Conservation (phyloP, 2,888 invertebrate genomes). For the Amitus sp. region DNA sequence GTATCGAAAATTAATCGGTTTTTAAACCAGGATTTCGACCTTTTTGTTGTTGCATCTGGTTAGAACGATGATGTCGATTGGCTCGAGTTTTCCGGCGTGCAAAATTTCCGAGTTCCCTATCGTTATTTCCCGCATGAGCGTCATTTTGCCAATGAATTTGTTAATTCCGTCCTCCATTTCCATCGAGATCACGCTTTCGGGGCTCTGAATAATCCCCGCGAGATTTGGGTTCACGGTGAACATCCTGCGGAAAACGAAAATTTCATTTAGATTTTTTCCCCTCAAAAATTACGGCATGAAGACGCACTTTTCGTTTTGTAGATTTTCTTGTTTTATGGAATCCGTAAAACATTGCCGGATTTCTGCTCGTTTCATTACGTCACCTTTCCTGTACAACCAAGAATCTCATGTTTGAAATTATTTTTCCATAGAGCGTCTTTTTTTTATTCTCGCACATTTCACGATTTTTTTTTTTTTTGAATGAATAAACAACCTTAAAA, state of each 20-base stretch:
- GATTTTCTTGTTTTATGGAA: conserved; percentile 75
- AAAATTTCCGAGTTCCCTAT: conserved; percentile 68
- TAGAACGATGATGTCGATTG: conserved; percentile 80
- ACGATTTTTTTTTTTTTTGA: no score
- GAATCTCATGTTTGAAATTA: no score
- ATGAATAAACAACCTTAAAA: no score
- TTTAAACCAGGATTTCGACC: conserved; percentile 65
- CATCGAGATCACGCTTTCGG: conserved; percentile 66
- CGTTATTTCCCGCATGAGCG: conserved; percentile 74
- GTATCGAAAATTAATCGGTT: no score
- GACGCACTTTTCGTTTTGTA: conserved; percentile 66
- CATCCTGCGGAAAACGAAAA: conserved; percentile 60
- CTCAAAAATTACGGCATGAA: not conserved
- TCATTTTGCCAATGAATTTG: conserved; percentile 76
- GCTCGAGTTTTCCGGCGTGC: conserved; percentile 77
- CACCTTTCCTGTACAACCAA: conserved; percentile 68
- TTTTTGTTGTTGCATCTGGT: conserved; percentile 90
- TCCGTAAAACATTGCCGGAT: conserved; percentile 76
- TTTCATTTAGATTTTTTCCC: not conserved
- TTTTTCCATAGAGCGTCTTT: no score
- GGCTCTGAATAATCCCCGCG: conserved; percentile 64
- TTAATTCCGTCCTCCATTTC: conserved; percentile 79
- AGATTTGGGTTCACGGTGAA: conserved; percentile 70
- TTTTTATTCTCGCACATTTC: no score
- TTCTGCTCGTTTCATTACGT: conserved; percentile 71